phyloP scores from a whole-genome alignment of 2,113 vertebrate genomes.

The Hydrolagus affinis region DNA sequence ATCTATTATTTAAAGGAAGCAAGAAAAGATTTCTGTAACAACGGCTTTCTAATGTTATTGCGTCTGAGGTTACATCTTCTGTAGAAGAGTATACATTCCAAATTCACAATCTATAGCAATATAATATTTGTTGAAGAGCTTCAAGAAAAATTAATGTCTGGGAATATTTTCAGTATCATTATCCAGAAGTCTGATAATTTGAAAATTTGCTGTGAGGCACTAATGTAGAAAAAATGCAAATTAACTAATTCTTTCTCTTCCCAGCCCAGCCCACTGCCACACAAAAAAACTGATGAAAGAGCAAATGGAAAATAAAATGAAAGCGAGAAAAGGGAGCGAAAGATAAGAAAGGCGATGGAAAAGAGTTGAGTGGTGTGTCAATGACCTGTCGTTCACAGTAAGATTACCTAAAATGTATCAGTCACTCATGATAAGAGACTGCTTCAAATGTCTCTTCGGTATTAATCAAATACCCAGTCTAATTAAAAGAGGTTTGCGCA shows the following conservation, averaged over 20 bases:
- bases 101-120: neutral
- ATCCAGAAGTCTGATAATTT: neutral
- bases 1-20: neutral
- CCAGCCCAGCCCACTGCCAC: too few relatives aligned
- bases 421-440: conserved; percentile 94
- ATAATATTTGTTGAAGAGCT: neutral
- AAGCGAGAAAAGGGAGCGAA: neutral
- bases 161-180: neutral
- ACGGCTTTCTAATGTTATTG: neutral
- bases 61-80: neutral
- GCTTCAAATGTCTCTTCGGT: conserved; percentile 87
- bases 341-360: conserved; percentile 3
- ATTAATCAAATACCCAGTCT: conserved; percentile 99
- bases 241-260: too few relatives aligned
- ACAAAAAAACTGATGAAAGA: conserved; percentile 12
- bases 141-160: neutral
- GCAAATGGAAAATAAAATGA: neutral
- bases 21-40: neutral
- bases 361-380: conserved; percentile 45
- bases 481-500: conserved; percentile 99
- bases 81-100: too few relatives aligned
- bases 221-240: neutral
- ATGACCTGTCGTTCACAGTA: conserved; percentile 77
- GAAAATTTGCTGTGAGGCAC: neutral
- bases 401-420: conserved; percentile 85